These are phyloP conservation scores for Columba janthina DNA, from an alignment of 2,113 vertebrate genomes.

Conservation along the genomic window DNA sequence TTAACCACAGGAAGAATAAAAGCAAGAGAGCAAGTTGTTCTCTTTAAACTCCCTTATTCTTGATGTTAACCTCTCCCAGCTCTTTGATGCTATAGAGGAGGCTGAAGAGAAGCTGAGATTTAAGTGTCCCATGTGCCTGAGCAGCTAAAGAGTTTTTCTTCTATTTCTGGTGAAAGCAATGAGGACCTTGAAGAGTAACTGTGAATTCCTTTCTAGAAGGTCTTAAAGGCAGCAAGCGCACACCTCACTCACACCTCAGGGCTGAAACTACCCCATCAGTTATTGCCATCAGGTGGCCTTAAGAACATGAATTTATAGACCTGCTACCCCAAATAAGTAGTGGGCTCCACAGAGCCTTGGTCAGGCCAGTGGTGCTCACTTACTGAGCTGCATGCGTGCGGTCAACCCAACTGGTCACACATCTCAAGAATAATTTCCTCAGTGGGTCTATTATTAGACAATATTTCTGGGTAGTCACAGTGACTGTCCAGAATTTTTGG, in stretches of 20 bases:
- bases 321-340: not conserved
- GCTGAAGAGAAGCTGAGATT: not conserved
- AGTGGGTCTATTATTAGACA: not conserved
- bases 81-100: not conserved
- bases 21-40: not conserved
- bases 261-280: not conserved
- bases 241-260: not conserved
- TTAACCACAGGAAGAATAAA: not conserved
- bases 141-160: not conserved
- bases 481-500: not conserved
- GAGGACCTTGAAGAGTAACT: not conserved
- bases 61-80: not conserved
- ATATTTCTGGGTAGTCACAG: not conserved
- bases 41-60: not conserved
- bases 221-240: not conserved
- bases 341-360: not conserved
- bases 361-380: accelerated
- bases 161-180: not conserved
- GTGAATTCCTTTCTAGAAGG: not conserved
- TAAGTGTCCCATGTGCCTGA: too few species aligned
- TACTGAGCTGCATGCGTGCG: accelerated
- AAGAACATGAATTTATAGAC: not conserved
- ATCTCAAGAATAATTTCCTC: not conserved
- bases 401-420: accelerated
- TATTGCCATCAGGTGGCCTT: not conserved